Conservation (phyloP, 92 coral and sea anemone genomes). For the Zoanthus gigantus region DNA sequence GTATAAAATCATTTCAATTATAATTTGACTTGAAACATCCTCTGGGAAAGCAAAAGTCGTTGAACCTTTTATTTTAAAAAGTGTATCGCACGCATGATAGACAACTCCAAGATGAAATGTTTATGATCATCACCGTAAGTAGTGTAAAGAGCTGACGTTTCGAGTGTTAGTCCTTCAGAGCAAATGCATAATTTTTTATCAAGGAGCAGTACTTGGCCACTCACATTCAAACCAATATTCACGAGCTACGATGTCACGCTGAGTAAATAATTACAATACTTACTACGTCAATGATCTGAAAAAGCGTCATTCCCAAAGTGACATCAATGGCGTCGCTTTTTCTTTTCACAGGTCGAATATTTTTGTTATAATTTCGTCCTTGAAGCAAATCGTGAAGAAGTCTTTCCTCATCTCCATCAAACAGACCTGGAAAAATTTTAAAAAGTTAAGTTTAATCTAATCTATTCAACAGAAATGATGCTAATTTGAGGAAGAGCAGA, state of each 20-base stretch:
- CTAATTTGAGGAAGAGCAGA: no score
- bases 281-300: conserved; percentile 90
- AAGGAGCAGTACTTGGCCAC: no score
- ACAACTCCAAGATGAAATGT: no score
- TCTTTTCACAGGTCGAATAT: conserved; percentile 75
- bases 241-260: not conserved
- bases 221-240: not conserved
- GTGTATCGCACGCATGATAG: not conserved
- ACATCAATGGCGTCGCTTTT: conserved; percentile 73
- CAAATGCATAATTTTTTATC: not conserved
- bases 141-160: not conserved
- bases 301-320: conserved; percentile 82
- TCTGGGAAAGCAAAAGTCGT: no score
- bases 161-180: not conserved
- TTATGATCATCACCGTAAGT: no score
- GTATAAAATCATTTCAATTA: not conserved
- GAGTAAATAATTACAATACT: not conserved
- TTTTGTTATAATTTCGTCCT: conserved; percentile 58
- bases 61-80: no score
- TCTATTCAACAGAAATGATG: no score
- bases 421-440: not conserved
- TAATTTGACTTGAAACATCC: no score
- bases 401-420: conserved; percentile 35
- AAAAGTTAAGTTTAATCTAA: no score
- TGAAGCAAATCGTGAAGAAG: conserved; percentile 30